A percentile compares a stretch with the other conserved stretches of the same genome.
Conservation (phyloP, 2,888 invertebrate species). For the Stenoptilia bipunctidactyla region DNA sequence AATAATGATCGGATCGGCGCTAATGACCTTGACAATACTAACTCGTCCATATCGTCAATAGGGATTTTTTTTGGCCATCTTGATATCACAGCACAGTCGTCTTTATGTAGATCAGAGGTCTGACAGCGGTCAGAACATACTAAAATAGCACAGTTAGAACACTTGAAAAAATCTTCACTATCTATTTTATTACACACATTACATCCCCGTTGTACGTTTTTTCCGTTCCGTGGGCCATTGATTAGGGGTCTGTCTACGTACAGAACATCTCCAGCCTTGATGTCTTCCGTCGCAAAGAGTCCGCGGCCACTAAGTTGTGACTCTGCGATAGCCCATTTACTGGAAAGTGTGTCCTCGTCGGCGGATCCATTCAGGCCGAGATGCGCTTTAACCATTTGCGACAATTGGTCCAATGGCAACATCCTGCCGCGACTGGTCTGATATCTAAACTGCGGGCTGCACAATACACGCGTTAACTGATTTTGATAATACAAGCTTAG, state of each 20-base stretch:
- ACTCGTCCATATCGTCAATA: slow-evolving; percentile 44
- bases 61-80: slow-evolving; percentile 67
- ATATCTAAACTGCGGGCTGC: slow-evolving; percentile 53
- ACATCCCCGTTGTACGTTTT: slow-evolving; percentile 71
- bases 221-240: slow-evolving; percentile 75
- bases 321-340: slow-evolving; percentile 72
- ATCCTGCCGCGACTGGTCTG: slow-evolving; percentile 56
- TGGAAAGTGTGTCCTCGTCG: slow-evolving; percentile 31
- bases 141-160: slow-evolving; percentile 77
- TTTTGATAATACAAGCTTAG: slow-evolving; percentile 51
- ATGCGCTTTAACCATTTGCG: slow-evolving; percentile 54
- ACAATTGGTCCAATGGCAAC: slow-evolving; percentile 65
- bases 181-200: slow-evolving; percentile 73
- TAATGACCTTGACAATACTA: slow-evolving; percentile 39
- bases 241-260: slow-evolving; percentile 79
- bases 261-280: slow-evolving; percentile 76
- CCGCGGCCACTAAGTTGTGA: slow-evolving; percentile 79
- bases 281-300: slow-evolving; percentile 76
- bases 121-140: slow-evolving; percentile 78
- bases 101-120: slow-evolving; percentile 65
- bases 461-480: slow-evolving; percentile 41
- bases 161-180: slow-evolving; percentile 50
- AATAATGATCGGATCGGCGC: slow-evolving; percentile 48
- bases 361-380: slow-evolving; percentile 37
- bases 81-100: slow-evolving; percentile 75